Evolutionary conservation across 2,797 vertebrate species (phyloP), one percentile per base, ranked within the genome.

Genomic region (Oreochromis mossambicus): DNA sequence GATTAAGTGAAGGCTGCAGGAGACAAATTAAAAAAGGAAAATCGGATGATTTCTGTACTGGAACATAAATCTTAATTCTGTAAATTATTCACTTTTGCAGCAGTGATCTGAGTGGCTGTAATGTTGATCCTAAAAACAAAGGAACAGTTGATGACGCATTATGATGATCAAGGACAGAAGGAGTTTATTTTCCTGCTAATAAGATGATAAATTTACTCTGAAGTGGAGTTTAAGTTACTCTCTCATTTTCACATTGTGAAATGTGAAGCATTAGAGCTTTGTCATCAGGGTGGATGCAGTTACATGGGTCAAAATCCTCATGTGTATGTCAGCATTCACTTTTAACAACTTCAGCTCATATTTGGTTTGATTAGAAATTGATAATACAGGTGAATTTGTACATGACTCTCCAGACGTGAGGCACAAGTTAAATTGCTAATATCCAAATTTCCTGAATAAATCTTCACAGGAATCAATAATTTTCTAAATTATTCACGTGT

Each of bases 381-480:
- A 66, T 1, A 70, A 17, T 5, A 26, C 24, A 3, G 38, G 0
- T 24, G 1, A n/a, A 29, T 54, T 46, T 15, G 78, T 75, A 52
- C 36, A 70, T 77, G 24, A 17, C 6, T n/a, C 24, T 61, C 1
- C 17, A 58, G 70, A 24, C 15, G 12, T 2, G 6, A 24, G 41
- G 7, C 41, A 6, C 21, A 26, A 73, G 17, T 1, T 12, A 15
- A 8, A 48, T 48, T 48, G 32, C 63, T 55, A 34, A n/a, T n/a
- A 21, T 48, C 12, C 55, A 75, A 75, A 75, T 50, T 50, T 48
- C 68, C 43, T 73, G 43, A 48, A 11, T 0, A 48, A 48, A 48
- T 48, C 21, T 73, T 19, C 29, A 54, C 15, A 43, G 43, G 11
- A 73, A 52, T 38, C 12, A 56, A 24, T 17, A 80, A 13, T 2